phyloP scores from a whole-genome alignment of 2,797 vertebrate genomes.

The Coranthus polyacanthus region DNA sequence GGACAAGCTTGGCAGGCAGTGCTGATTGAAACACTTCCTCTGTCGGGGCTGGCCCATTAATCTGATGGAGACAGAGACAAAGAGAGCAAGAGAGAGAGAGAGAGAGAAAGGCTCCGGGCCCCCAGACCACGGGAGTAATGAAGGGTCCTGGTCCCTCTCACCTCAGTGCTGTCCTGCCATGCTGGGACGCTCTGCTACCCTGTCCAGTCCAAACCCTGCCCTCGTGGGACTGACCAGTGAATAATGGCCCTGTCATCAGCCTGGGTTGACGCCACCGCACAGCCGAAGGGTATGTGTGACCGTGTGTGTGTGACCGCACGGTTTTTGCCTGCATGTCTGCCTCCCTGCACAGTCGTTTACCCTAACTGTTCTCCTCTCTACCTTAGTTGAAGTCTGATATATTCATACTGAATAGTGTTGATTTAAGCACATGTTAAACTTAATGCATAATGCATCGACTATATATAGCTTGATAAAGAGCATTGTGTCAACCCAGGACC shows the following conservation, averaged over 20 bases:
- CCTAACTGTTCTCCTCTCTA: constrained; percentile 71
- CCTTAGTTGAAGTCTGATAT: constrained; percentile 74
- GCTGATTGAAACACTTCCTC: constrained; percentile 99
- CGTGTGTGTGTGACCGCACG: constrained; percentile 47
- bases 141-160: constrained; percentile 82
- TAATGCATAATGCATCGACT: constrained; percentile 82
- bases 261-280: constrained; percentile 86
- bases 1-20: constrained; percentile 85
- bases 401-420: constrained; percentile 79
- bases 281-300: constrained; percentile 79
- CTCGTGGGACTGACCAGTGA: constrained; percentile 91
- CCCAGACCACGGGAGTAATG: constrained; percentile 75
- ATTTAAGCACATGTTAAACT: constrained; percentile 83
- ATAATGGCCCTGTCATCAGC: constrained; percentile 95
- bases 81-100: constrained; percentile 39
- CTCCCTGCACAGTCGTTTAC: constrained; percentile 71
- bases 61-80: constrained; percentile 85
- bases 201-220: constrained; percentile 89
- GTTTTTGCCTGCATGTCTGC: constrained; percentile 41
- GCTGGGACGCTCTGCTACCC: constrained; percentile 70
- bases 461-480: constrained; percentile 88
- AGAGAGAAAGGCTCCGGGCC: constrained; percentile 63
- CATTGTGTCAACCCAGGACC: constrained; percentile 75
- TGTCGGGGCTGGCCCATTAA: constrained; percentile 95
- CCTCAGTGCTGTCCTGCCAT: constrained; percentile 75